These are phyloP conservation scores for Sitobion miscanthi DNA, from an alignment of 1,140 invertebrate species.

Conservation along the genomic window DNA sequence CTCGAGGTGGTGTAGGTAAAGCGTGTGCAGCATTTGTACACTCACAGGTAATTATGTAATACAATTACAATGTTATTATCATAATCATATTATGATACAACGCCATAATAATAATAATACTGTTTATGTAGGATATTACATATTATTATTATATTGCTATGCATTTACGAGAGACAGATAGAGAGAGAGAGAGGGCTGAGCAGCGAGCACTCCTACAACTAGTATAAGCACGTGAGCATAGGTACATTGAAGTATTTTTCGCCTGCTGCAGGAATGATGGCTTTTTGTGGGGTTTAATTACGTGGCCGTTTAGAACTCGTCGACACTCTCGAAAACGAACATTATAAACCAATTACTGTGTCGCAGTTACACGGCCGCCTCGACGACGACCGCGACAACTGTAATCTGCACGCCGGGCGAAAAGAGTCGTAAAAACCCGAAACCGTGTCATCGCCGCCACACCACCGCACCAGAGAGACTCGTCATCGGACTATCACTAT, in stretches of 20 bases:
- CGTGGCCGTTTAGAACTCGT: not conserved
- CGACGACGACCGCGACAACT: no score
- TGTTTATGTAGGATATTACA: no score
- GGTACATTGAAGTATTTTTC: not conserved
- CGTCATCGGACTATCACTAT: not conserved
- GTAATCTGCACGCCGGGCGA: no score
- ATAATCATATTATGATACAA: not conserved
- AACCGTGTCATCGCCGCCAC: not conserved
- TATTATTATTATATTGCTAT: no score
- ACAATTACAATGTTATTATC: not conserved
- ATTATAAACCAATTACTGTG: not conserved
- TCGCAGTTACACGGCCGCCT: not conserved
- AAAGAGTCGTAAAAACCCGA: not conserved
- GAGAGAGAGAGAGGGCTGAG: no score
- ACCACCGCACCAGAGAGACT: no score
- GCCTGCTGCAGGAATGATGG: not conserved
- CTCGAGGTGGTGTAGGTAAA: not conserved
- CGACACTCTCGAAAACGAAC: not conserved
- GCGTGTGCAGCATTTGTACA: not conserved
- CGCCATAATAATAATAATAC: not conserved
- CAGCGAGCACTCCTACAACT: no score
- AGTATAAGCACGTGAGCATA: no score
- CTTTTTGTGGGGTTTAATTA: conserved; percentile 9
- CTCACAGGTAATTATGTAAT: no score
- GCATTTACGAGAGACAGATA: no score